These are phyloP conservation scores for Pocillopora verrucosa DNA, from an alignment of 64 coral and sea anemone species.

Conservation along the genomic window DNA sequence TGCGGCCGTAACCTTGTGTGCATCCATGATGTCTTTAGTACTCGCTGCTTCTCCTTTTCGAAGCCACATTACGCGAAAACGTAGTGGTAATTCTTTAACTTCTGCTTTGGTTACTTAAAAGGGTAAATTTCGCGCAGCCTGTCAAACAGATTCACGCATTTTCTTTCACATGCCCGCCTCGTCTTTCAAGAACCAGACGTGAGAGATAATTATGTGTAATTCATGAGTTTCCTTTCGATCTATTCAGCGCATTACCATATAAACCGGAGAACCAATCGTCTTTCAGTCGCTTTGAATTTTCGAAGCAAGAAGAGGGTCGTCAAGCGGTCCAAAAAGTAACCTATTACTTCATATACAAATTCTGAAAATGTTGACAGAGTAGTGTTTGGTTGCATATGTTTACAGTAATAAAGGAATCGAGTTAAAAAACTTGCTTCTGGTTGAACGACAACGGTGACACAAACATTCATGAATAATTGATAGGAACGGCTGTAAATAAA, in stretches of 20 bases:
- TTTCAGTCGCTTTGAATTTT: not conserved
- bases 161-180: not conserved
- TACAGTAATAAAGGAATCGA: not conserved
- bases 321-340: not conserved
- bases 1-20: not conserved
- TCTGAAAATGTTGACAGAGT: not conserved
- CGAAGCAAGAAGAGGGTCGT: too few relatives aligned
- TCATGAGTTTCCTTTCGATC: conserved; percentile 17
- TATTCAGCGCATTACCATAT: conserved; percentile 1
- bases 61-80: not conserved
- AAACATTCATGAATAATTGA: conserved; percentile 53
- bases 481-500: not conserved
- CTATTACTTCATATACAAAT: not conserved
- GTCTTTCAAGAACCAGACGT: not conserved
- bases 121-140: not conserved
- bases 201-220: conserved; percentile 17
- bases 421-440: not conserved
- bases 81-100: not conserved
- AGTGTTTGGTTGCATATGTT: not conserved
- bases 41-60: not conserved
- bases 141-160: not conserved
- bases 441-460: not conserved
- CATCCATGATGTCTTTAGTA: not conserved
- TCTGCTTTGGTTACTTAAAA: not conserved
- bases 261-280: not conserved